Percentiles rank a stretch among this genome's conserved stretches.
These are phyloP conservation scores for Pedetes capensis DNA, from an alignment of 2,113 vertebrate genomes.

Conservation along the genomic window DNA sequence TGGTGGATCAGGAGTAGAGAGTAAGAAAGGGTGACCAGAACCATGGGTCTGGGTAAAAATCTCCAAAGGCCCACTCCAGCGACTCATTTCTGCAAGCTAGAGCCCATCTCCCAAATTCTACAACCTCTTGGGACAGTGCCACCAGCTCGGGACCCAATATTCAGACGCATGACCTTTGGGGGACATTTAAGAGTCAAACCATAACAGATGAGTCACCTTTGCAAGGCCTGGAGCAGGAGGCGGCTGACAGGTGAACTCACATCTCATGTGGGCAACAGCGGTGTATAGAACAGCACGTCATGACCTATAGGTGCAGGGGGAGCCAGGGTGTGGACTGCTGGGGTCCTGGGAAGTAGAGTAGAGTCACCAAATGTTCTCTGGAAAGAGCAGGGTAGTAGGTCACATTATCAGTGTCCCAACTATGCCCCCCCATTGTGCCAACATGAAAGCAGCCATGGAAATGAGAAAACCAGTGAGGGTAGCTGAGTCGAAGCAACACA, in stretches of 20 bases:
- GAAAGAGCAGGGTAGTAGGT: background rate
- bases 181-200: too few species aligned
- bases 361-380: background rate
- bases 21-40: too few species aligned
- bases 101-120: too few species aligned
- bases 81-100: too few species aligned
- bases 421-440: background rate
- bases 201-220: background rate
- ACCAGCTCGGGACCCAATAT: too few species aligned
- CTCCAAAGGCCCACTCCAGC: too few species aligned
- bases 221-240: background rate
- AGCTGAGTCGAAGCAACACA: background rate
- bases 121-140: too few species aligned
- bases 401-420: background rate
- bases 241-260: background rate
- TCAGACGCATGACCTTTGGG: too few species aligned
- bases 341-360: background rate
- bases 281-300: background rate
- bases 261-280: background rate
- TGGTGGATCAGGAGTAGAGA: too few species aligned
- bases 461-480: accelerated
- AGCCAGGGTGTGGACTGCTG: background rate
- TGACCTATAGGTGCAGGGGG: background rate
- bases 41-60: too few species aligned
- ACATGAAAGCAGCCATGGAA: background rate